Percentiles rank a stretch among this genome's conserved stretches.
Conservation (phyloP, 2,797 vertebrate genomes). For the Adrianichthys oophorus region DNA sequence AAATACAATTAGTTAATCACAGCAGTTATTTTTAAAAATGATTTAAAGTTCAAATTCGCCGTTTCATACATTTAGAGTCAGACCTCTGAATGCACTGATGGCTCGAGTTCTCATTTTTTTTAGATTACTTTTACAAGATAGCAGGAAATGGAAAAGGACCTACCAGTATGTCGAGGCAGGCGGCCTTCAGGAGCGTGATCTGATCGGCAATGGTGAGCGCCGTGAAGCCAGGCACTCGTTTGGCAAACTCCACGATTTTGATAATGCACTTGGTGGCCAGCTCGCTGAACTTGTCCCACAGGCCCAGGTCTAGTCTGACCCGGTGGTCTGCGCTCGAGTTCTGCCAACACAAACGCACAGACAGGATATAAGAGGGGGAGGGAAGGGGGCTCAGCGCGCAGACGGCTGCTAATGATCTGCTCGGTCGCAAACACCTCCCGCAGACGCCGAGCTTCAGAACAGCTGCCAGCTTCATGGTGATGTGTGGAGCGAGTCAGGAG, state of each 20-base stretch:
- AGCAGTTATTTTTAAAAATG: too few species aligned
- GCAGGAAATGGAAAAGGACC: conserved; percentile 38
- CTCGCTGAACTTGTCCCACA: conserved; percentile 99
- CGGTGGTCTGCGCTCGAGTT: conserved; percentile 96
- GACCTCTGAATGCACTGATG: too few species aligned
- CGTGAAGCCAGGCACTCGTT: conserved; percentile 95
- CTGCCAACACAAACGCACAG: conserved; percentile 65
- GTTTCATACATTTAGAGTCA: too few species aligned
- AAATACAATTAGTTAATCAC: too few species aligned
- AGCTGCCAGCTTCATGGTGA: conserved; percentile 41
- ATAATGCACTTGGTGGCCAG: conserved; percentile 99
- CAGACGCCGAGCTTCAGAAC: conserved; percentile 36
- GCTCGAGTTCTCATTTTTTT: too few species aligned
- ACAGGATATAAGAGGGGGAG: conserved; percentile 28
- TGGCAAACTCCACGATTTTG: conserved; percentile 99
- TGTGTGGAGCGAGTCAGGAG: conserved; percentile 34
- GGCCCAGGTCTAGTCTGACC: conserved; percentile 92
- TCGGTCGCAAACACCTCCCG: conserved; percentile 15
- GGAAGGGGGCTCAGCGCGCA: conserved; percentile 27
- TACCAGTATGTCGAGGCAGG: conserved; percentile 98
- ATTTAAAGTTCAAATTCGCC: too few species aligned
- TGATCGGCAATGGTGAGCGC: conserved; percentile 96
- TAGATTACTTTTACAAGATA: too few species aligned
- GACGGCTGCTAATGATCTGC: conserved; percentile 60
- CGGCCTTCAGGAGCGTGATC: conserved; percentile 97